phyloP scores from a whole-genome alignment of 30 jellyfish, hydroid and myxozoan species.

The Rhopilema esculentum region DNA sequence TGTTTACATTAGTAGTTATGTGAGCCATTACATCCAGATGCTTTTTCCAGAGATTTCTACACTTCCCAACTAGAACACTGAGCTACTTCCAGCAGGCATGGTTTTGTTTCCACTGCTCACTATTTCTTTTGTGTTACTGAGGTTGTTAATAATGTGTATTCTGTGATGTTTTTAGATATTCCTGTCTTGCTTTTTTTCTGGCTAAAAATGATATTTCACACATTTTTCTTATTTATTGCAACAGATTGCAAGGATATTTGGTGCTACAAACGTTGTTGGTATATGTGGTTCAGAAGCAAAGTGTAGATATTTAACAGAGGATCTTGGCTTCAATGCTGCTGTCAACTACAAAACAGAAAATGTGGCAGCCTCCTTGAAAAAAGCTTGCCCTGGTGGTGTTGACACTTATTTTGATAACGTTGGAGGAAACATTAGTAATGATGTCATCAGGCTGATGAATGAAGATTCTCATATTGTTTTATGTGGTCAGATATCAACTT shows the following conservation, averaged over 20 bases:
- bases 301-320: conserved; percentile 32
- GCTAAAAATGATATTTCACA: too few species aligned
- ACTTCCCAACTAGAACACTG: too few species aligned
- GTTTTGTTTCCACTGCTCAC: too few species aligned
- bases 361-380: conserved; percentile 26
- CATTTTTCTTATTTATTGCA: not conserved
- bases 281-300: conserved; percentile 74
- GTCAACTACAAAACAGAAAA: conserved; percentile 61
- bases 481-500: conserved; percentile 71
- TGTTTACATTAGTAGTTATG: too few species aligned
- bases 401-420: conserved; percentile 74
- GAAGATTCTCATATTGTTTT: conserved; percentile 35
- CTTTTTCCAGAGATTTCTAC: too few species aligned
- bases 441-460: conserved; percentile 45
- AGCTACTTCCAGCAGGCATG: too few species aligned
- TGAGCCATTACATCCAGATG: too few species aligned
- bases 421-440: conserved; percentile 71
- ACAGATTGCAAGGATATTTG: conserved; percentile 49
- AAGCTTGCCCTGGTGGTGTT: conserved; percentile 64
- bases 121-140: too few species aligned
- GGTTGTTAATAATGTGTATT: too few species aligned
- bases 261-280: conserved; percentile 62
- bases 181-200: too few species aligned
- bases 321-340: conserved; percentile 55
- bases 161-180: too few species aligned